Evolutionary conservation across 2,797 vertebrate genomes (phyloP).

Genomic region (Chloroceryle amazona): DNA sequence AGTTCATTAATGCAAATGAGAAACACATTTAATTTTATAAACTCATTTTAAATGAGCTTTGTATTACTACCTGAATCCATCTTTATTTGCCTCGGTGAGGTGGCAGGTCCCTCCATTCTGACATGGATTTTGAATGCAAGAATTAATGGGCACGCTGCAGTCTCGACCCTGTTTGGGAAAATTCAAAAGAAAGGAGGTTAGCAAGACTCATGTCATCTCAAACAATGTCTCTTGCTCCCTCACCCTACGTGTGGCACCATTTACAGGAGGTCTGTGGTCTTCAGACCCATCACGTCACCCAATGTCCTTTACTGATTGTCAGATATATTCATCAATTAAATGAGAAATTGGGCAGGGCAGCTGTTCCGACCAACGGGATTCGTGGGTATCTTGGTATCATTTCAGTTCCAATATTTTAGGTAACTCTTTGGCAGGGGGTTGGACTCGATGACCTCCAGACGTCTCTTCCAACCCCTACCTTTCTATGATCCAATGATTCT

Average conservation of each 20-base stretch:
- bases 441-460: no score
- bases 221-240: not conserved
- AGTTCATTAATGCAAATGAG: conserved; percentile 17
- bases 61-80: conserved; percentile 90
- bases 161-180: conserved; percentile 87
- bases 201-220: not conserved
- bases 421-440: not conserved
- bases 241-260: rapidly evolving
- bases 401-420: not conserved
- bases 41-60: not conserved
- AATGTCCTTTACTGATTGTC: not conserved
- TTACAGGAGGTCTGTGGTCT: not conserved
- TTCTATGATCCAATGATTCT: no score
- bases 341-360: not conserved
- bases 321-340: not conserved
- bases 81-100: conserved; percentile 86
- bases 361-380: not conserved
- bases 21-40: conserved; percentile 25
- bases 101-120: conserved; percentile 94
- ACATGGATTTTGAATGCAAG: conserved; percentile 94
- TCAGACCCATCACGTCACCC: not conserved
- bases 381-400: not conserved
- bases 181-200: conserved; percentile 47
- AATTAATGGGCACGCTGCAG: conserved; percentile 93
- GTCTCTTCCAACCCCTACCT: no score